These are phyloP conservation scores for Manis crassicaudata DNA, from an alignment of 2,797 vertebrate species.

Conservation along the genomic window DNA sequence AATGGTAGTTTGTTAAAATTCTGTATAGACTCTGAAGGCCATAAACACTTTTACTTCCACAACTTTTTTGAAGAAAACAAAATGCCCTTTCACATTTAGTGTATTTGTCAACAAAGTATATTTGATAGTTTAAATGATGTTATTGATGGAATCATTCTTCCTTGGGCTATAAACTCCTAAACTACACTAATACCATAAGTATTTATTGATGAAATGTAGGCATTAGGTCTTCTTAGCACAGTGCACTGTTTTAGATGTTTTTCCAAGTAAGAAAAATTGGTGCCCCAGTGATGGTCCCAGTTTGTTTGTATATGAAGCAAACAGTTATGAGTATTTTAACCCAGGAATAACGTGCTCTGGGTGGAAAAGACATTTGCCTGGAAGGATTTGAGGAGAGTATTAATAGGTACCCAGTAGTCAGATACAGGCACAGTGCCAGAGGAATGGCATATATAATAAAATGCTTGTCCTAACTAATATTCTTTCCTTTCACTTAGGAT, in stretches of 20 bases:
- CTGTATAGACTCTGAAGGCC: not conserved
- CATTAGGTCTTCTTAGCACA: too few species aligned
- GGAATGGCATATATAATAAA: not conserved
- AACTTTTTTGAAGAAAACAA: not conserved
- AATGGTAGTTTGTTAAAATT: conserved; percentile 26
- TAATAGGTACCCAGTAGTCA: not conserved
- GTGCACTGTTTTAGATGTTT: not conserved
- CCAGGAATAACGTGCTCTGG: not conserved
- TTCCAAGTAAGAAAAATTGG: not conserved
- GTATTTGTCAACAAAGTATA: not conserved
- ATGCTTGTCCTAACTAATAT: not conserved
- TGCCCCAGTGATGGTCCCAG: not conserved
- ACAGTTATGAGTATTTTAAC: not conserved
- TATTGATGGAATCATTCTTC: not conserved
- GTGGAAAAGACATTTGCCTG: not conserved
- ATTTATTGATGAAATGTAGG: not conserved
- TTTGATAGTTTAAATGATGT: not conserved
- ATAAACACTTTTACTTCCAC: not conserved
- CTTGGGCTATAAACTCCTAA: not conserved
- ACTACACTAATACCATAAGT: not conserved
- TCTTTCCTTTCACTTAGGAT: not conserved
- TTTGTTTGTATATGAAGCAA: not conserved
- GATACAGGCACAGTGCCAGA: not conserved
- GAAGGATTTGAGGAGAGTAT: not conserved
- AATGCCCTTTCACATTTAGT: not conserved